phyloP scores from a whole-genome alignment of 2,113 vertebrate species.

The Thryonomys swinderianus region DNA sequence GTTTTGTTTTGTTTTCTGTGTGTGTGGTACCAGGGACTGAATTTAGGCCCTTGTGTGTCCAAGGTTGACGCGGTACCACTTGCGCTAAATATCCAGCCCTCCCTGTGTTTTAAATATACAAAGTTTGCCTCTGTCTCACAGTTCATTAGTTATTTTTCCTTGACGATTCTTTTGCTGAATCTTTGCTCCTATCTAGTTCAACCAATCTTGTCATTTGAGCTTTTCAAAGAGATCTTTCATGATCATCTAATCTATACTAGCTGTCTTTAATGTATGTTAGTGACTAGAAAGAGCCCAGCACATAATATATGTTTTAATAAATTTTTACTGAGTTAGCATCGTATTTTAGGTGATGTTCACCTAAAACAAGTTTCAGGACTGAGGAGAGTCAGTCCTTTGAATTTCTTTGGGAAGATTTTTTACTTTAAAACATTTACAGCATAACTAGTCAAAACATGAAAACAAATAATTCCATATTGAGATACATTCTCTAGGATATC shows the following conservation, averaged over 20 bases:
- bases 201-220: background rate
- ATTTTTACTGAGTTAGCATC: constrained; percentile 31
- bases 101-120: background rate
- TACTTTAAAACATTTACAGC: constrained; percentile 17
- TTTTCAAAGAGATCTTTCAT: constrained; percentile 19
- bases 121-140: background rate
- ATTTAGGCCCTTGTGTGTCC: too few relatives aligned
- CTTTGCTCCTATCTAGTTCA: constrained; percentile 3
- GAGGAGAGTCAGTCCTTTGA: background rate
- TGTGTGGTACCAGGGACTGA: too few relatives aligned
- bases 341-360: background rate
- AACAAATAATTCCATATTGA: background rate
- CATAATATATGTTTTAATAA: background rate
- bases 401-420: constrained; percentile 21
- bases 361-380: background rate
- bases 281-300: background rate
- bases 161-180: background rate
- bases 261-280: background rate
- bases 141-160: background rate
- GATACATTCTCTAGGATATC: background rate
- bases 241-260: background rate
- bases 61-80: too few relatives aligned
- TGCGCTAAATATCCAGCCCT: too few relatives aligned
- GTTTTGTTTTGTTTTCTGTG: too few relatives aligned
- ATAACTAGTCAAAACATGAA: constrained; percentile 25